A percentile compares a stretch with the other conserved stretches of the same genome.
phyloP scores from a whole-genome alignment of 53 echinoderm and acorn worm genomes.

The Hippasteria phrygiana region DNA sequence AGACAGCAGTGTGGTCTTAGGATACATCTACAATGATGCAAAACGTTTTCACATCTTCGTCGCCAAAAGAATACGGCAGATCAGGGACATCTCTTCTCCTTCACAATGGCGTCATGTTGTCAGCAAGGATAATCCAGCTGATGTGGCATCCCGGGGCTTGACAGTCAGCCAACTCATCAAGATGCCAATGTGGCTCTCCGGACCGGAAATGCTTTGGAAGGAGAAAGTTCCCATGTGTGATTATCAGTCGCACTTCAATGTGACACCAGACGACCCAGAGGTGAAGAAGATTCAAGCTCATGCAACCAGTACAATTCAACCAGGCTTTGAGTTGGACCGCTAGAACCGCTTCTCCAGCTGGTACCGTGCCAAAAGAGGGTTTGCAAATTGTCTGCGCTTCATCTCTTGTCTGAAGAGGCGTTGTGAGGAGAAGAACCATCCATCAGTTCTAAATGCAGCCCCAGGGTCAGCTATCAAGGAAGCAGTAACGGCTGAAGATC shows the following conservation, averaged over 20 bases:
- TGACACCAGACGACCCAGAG: constrained; percentile 40
- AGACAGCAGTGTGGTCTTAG: constrained; percentile 65
- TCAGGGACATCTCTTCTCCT: constrained; percentile 18
- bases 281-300: constrained; percentile 27
- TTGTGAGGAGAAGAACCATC: neutral
- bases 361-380: constrained; percentile 38
- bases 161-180: neutral
- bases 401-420: constrained; percentile 25
- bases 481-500: constrained; percentile 19
- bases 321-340: constrained; percentile 22
- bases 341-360: constrained; percentile 70
- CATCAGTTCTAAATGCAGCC: neutral
- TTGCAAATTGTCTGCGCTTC: constrained; percentile 63
- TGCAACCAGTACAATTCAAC: neutral
- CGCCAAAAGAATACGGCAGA: constrained; percentile 62
- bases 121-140: constrained; percentile 45
- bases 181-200: constrained; percentile 35
- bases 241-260: neutral
- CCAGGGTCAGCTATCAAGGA: neutral
- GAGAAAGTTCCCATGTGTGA: neutral
- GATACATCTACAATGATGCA: constrained; percentile 57
- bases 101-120: constrained; percentile 49
- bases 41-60: constrained; percentile 63
- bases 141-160: constrained; percentile 55
- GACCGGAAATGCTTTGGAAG: constrained; percentile 48